A percentile compares a stretch with the other conserved stretches of the same genome.
These are phyloP conservation scores for Rousettus leschenaultii DNA, from an alignment of 2,113 vertebrate species.

Conservation along the genomic window DNA sequence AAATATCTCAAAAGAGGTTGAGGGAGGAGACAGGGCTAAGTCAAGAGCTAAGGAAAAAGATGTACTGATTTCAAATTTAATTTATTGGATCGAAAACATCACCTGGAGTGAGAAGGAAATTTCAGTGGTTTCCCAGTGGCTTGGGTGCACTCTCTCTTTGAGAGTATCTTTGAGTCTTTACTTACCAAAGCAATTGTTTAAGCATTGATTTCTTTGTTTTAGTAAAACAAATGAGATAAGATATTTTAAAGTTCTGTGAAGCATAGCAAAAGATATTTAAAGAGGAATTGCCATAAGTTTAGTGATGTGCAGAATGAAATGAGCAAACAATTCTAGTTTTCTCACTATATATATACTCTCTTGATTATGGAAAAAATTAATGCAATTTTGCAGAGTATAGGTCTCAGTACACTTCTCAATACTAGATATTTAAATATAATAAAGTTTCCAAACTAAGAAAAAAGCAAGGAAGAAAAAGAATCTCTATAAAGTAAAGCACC, in stretches of 20 bases:
- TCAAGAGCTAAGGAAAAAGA: background rate
- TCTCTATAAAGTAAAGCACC: background rate
- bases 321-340: background rate
- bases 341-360: background rate
- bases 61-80: background rate
- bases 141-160: background rate
- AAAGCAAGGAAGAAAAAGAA: background rate
- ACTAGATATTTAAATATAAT: background rate
- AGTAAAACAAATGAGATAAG: background rate
- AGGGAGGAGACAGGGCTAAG: background rate
- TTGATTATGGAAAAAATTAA: background rate
- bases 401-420: background rate
- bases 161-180: background rate
- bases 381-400: background rate
- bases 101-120: background rate
- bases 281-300: background rate
- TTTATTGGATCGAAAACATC: background rate
- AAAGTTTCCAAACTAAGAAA: background rate
- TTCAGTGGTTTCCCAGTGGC: background rate
- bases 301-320: background rate
- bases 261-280: background rate
- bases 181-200: background rate
- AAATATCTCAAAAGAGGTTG: background rate
- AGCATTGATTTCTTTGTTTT: background rate
- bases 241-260: background rate